These are phyloP conservation scores for Orchesella cincta DNA, from an alignment of 1,140 invertebrate genomes.

Conservation along the genomic window DNA sequence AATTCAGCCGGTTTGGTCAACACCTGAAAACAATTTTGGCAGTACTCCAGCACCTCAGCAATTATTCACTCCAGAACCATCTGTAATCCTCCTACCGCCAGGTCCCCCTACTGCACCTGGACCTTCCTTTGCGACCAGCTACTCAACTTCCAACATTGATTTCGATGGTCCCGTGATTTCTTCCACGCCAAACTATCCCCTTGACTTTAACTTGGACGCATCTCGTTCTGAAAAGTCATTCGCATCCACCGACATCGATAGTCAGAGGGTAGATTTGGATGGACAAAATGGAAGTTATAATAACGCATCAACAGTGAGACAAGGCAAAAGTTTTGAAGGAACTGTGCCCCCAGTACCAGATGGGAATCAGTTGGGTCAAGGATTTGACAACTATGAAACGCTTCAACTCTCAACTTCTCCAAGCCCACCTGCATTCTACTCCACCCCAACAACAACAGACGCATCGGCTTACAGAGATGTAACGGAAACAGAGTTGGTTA, in stretches of 20 bases:
- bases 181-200: background rate
- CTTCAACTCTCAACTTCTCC: background rate
- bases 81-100: background rate
- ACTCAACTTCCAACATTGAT: background rate
- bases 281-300: background rate
- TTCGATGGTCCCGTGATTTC: background rate
- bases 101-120: background rate
- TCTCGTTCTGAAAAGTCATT: background rate
- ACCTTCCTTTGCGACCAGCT: background rate
- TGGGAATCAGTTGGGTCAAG: constrained; percentile 14
- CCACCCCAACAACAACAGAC: background rate
- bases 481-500: background rate
- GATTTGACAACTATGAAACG: background rate
- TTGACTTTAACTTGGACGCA: background rate
- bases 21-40: background rate
- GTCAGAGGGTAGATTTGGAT: background rate
- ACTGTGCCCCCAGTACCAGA: background rate
- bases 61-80: background rate
- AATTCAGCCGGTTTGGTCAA: background rate
- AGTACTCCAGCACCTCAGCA: background rate
- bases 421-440: background rate
- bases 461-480: background rate
- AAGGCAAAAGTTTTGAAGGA: constrained; percentile 7
- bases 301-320: background rate
- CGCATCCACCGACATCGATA: background rate